These are phyloP conservation scores for Hemithea aestivaria DNA, from an alignment of 2,888 invertebrate species.

Conservation along the genomic window DNA sequence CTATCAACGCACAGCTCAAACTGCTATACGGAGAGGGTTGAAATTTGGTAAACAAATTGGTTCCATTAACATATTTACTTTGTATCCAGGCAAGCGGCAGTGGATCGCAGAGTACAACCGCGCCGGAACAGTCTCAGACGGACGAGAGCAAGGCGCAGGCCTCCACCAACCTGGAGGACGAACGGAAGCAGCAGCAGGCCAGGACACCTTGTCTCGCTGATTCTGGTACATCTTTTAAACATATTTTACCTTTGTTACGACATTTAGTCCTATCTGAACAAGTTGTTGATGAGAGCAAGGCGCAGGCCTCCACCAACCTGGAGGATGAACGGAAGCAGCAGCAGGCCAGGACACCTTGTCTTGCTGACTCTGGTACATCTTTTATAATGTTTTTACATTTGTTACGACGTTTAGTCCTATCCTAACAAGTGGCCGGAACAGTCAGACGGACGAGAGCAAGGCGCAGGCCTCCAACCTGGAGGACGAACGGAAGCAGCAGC, in stretches of 20 bases:
- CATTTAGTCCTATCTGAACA: no score
- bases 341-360: constrained; percentile 80
- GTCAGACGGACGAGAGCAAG: constrained; percentile 92
- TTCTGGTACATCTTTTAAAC: constrained; percentile 79
- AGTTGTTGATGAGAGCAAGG: constrained; percentile 89
- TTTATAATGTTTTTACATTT: no score
- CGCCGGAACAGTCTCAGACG: constrained; percentile 80
- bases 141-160: constrained; percentile 89
- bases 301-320: constrained; percentile 67
- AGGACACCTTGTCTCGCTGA: constrained; percentile 86
- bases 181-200: constrained; percentile 66
- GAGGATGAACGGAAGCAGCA: constrained; percentile 70
- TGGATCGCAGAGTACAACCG: constrained; percentile 32
- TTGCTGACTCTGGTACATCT: constrained; percentile 84
- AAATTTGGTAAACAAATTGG: no score
- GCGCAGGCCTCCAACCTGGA: constrained; percentile 75
- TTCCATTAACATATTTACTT: background rate
- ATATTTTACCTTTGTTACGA: no score
- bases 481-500: constrained; percentile 67
- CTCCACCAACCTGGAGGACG: constrained; percentile 64
- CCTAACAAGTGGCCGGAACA: constrained; percentile 41
- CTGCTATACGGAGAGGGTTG: no score
- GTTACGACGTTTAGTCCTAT: no score
- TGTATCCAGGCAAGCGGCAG: constrained; percentile 28
- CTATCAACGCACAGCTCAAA: no score